Evolutionary conservation across 2,113 vertebrate genomes (phyloP).

Genomic region (Silurus meridionalis): DNA sequence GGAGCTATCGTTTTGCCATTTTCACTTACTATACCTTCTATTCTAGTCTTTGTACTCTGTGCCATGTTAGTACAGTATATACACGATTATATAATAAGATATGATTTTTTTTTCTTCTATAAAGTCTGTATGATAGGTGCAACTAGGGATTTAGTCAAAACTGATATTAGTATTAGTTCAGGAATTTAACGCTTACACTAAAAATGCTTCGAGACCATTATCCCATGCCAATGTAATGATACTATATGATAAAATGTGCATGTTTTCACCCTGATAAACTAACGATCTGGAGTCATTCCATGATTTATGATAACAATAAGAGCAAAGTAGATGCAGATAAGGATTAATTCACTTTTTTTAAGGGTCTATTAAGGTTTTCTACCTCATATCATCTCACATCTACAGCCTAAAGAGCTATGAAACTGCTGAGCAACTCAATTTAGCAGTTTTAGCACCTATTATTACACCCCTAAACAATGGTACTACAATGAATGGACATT

Average conservation of each 20-base stretch:
- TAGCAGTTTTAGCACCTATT: no score
- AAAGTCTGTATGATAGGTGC: background rate
- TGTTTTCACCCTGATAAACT: background rate
- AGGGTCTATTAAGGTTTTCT: no score
- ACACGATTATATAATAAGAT: background rate
- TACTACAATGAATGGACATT: no score
- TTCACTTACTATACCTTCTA: background rate
- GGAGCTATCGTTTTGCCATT: background rate
- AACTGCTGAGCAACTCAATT: no score
- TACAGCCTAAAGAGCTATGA: no score
- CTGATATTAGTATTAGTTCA: background rate
- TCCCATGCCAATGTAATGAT: no score
- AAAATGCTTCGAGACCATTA: no score
- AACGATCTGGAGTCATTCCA: background rate
- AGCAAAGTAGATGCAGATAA: background rate
- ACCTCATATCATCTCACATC: no score
- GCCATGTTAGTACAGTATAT: background rate
- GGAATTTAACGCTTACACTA: background rate
- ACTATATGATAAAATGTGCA: background rate
- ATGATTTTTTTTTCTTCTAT: background rate
- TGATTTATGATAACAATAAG: background rate
- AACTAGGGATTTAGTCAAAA: background rate
- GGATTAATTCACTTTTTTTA: no score
- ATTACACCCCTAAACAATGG: no score
- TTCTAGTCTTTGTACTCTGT: background rate